Base-by-base conservation (phyloP, 1,140 invertebrate species). In the Matsumurasca onukii region DNA sequence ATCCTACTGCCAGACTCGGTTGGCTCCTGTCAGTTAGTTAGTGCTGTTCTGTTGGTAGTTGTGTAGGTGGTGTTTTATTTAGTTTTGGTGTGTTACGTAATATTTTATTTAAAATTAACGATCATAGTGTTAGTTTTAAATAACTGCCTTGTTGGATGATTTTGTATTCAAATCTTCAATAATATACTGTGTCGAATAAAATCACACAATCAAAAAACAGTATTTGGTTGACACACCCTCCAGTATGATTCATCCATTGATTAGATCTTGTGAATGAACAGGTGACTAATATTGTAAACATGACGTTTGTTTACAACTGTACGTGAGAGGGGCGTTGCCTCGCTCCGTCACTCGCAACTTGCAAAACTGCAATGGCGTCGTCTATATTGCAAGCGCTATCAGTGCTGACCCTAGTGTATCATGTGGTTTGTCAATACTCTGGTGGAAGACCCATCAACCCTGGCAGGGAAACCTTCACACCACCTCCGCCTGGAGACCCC, bases 261-360 rank as follows among this genome's bases (percentile, higher is more conserved):
- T 29, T 29, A n/a, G n/a, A n/a, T n/a, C 12, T 59, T 22, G 24
- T 13, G 30, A 52, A 12, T 15, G 20, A 22, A 52, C 5, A 12
- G 20, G 49, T 52, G 49, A 52, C 49, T 24, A 52, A 52, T n/a
- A 13, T 22, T 20, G 5, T 5, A 5, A 52, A 9, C 5, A 59
- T 59, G 55, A 59, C 55, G 24, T 13, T 59, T 59, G 55, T 59
- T 59, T 59, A 59, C 55, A 27, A 59, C 15, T 59, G 55, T n/a
- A n/a, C n/a, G n/a, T 9, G 34, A 39, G 20, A 59, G 55, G 55
- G 55, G 55, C 55, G 55, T 59, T 13, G 55, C 55, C 55, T 59
- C 55, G 55, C 25, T 2, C 15, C 24, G 22, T 13, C 55, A 12
- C 13, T 24, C 2, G 3, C 22, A 9, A 20, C 49, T 52, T 3